Evolutionary conservation across 1,140 invertebrate genomes (phyloP).

Genomic region (Cephus cinctus): DNA sequence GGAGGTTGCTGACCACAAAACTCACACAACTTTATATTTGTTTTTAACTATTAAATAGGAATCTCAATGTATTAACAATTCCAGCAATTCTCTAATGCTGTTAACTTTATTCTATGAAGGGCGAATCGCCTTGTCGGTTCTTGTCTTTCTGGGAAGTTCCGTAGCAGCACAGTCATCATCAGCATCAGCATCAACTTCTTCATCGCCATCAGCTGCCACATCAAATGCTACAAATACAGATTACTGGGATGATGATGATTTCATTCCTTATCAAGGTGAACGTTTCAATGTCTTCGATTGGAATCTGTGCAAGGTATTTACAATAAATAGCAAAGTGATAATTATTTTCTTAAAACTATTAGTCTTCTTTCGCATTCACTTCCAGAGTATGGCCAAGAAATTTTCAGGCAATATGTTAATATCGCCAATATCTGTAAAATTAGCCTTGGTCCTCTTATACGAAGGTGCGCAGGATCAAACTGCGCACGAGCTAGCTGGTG

Average conservation of each 20-base stretch:
- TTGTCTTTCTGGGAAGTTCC: too few species aligned
- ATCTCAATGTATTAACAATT: too few species aligned
- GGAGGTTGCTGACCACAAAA: too few species aligned
- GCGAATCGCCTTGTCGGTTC: too few species aligned
- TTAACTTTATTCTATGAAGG: too few species aligned
- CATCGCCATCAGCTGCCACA: too few species aligned
- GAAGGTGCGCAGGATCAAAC: slow-evolving; percentile 69
- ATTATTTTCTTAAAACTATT: slow-evolving; percentile 9
- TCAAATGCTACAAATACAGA: neutral
- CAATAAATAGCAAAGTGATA: slow-evolving; percentile 6
- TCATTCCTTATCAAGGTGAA: slow-evolving; percentile 57
- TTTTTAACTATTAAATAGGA: too few species aligned
- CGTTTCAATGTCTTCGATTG: slow-evolving; percentile 62
- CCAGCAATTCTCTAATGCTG: too few species aligned
- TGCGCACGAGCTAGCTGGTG: slow-evolving; percentile 60
- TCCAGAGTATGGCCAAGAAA: slow-evolving; percentile 36
- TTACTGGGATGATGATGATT: slow-evolving; percentile 51
- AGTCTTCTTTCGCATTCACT: slow-evolving; percentile 14
- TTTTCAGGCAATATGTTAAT: slow-evolving; percentile 67
- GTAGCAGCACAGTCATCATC: too few species aligned
- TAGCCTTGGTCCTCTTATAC: slow-evolving; percentile 70
- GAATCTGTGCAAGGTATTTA: slow-evolving; percentile 57
- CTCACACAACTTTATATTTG: too few species aligned
- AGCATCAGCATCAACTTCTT: too few species aligned
- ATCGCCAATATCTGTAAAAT: slow-evolving; percentile 77